Base-by-base conservation (phyloP, 2,888 invertebrate genomes). In the Gymnosoma rotundatum region DNA sequence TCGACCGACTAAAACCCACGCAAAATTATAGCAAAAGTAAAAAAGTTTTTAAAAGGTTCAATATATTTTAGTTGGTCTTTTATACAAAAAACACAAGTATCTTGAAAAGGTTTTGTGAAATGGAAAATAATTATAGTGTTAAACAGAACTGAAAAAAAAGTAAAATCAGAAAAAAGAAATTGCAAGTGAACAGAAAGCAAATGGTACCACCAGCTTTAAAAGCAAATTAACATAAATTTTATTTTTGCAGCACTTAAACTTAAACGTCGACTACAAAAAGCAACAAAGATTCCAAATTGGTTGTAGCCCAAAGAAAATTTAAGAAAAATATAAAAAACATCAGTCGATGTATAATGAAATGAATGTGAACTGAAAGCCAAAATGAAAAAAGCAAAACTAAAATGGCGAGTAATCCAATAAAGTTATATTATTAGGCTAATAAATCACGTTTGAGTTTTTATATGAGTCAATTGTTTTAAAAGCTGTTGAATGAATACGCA, bases 161-260 rank as follows among this genome's bases (percentile, higher is more conserved):
- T n/a, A 42, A 14, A 63, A 63, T 9, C 14, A 67, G 5, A 12
- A 48, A 67, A 14, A 12, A 18, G 21, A 54, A 67, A 8, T n/a
- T 25, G 38, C 38, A 32, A 78, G 2, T 66, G 42, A 58, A 50
- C 21, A 25, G 36, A 74, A 66, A 66, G 56, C 64, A 58, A 48
- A 69, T 64, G 58, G 56, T 38, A 61, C 56, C 81, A 76, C 60
- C 45, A 86, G 88, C 89, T 89, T 89, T 89, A 88, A 90, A 90
- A 90, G 88, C 88, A 89, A 89, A 90, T 90, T 89, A 90, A 89
- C 90, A 90, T 90, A 89, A 90, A 88, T 90, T 89, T 87, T 87
- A 88, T 87, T 87, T 87, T 86, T 45, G 81, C 38, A 82, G 82
- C 78, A 81, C 84, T 84, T 86, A 83, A 75, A 69, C 60, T 86